These are phyloP conservation scores for Channa striata DNA, from an alignment of 2,797 vertebrate genomes.

Conservation along the genomic window DNA sequence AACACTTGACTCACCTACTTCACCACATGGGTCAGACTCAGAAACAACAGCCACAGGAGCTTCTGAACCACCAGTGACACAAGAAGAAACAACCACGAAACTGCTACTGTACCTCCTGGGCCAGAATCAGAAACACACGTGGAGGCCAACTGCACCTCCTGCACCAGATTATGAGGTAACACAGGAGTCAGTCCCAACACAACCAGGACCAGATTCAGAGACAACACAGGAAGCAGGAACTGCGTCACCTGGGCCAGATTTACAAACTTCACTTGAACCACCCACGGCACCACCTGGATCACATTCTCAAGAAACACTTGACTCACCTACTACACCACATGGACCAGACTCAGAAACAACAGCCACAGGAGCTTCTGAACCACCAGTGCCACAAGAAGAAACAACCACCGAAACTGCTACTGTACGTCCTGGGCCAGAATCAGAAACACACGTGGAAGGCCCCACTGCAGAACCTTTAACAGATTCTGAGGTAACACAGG, in stretches of 20 bases:
- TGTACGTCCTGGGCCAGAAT: fast-evolving
- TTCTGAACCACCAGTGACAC: fast-evolving
- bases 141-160: neutral
- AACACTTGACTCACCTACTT: no score
- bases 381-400: no score
- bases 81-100: fast-evolving
- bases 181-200: neutral
- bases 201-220: neutral
- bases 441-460: neutral
- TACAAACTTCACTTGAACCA: neutral
- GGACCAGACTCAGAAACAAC: neutral
- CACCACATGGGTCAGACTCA: no score
- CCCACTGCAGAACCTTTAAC: neutral
- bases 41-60: no score
- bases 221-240: fast-evolving
- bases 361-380: fast-evolving
- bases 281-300: neutral
- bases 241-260: no score
- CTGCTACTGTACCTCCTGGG: fast-evolving
- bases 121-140: neutral
- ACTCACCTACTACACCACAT: neutral
- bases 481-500: neutral
- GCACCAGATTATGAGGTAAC: neutral
- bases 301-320: neutral
- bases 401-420: neutral